Evolutionary conservation across 2,888 invertebrate genomes (phyloP).

Genomic region (Blastobasis adustella): DNA sequence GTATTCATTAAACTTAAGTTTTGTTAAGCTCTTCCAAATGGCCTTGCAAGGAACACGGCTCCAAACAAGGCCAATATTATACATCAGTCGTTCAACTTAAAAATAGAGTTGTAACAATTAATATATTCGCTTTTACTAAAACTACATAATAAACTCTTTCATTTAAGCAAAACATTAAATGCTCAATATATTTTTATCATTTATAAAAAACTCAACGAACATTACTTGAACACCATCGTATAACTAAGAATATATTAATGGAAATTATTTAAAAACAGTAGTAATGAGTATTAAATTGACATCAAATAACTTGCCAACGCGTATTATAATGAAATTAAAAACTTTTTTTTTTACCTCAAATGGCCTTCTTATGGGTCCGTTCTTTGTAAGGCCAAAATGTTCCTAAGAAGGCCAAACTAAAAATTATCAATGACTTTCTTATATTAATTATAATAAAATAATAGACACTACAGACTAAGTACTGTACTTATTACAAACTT

Average conservation of each 20-base stretch:
- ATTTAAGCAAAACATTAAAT: background rate
- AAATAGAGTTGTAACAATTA: constrained; percentile 1
- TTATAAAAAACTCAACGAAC: constrained; percentile 2
- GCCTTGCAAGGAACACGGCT: constrained; percentile 14
- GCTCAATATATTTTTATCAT: constrained; percentile 1
- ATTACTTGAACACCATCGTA: constrained; percentile 2
- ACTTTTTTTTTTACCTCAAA: constrained; percentile 1
- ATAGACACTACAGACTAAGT: constrained; percentile 7
- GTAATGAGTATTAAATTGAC: constrained; percentile 5
- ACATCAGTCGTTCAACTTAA: background rate
- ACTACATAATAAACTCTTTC: constrained; percentile 3
- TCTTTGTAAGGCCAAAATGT: constrained; percentile 11
- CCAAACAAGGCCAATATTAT: background rate
- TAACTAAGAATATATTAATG: constrained; percentile 1
- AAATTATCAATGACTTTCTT: constrained; percentile 4
- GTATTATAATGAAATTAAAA: constrained; percentile 5
- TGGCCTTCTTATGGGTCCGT: too few species aligned
- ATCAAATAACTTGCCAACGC: constrained; percentile 4
- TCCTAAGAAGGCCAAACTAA: constrained; percentile 9
- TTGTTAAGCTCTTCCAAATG: constrained; percentile 16
- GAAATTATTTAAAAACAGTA: constrained; percentile 1
- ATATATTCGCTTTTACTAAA: constrained; percentile 2
- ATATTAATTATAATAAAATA: constrained; percentile 3
- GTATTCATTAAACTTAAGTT: constrained; percentile 17
- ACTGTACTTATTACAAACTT: constrained; percentile 7